A percentile compares a stretch with the other conserved stretches of the same genome.
These are phyloP conservation scores for Gordius sp. DNA, from an alignment of 2,888 invertebrate species.

Conservation along the genomic window DNA sequence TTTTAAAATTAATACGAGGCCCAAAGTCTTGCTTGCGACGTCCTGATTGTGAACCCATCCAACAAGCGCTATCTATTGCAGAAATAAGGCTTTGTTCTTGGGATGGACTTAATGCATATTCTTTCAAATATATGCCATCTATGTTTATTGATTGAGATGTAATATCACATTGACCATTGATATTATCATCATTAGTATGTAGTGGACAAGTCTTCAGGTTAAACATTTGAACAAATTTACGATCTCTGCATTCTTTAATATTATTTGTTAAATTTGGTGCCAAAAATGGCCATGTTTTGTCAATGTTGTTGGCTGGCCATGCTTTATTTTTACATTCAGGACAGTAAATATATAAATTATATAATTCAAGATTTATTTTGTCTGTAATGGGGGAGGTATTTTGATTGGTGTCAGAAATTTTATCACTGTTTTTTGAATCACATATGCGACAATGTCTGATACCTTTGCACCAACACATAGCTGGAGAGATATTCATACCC, in stretches of 20 bases:
- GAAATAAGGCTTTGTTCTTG: not conserved
- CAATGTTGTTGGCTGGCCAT: not conserved
- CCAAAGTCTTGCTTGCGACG: conserved; percentile 51
- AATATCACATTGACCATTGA: conserved; percentile 60
- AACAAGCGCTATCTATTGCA: conserved; percentile 25
- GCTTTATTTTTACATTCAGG: conserved; percentile 15
- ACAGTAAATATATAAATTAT: conserved; percentile 11
- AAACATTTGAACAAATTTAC: too few relatives aligned
- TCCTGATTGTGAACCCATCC: conserved; percentile 29
- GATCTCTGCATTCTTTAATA: too few relatives aligned
- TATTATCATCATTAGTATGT: conserved; percentile 28
- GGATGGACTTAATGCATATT: conserved; percentile 2
- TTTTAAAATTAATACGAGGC: conserved; percentile 92
- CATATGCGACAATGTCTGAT: conserved; percentile 1
- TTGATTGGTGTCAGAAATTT: not conserved
- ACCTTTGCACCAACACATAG: conserved; percentile 10
- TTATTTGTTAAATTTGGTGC: too few relatives aligned
- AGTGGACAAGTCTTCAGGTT: conserved; percentile 16
- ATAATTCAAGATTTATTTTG: not conserved
- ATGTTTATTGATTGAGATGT: conserved; percentile 54
- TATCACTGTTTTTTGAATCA: too few relatives aligned
- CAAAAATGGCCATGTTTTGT: not conserved
- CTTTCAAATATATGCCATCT: conserved; percentile 9
- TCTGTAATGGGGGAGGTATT: not conserved
- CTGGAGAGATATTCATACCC: too few relatives aligned